Evolutionary conservation across 2,888 invertebrate genomes (phyloP), one percentile per base, ranked within the genome.

Genomic region (Epinotia brunnichana): DNA sequence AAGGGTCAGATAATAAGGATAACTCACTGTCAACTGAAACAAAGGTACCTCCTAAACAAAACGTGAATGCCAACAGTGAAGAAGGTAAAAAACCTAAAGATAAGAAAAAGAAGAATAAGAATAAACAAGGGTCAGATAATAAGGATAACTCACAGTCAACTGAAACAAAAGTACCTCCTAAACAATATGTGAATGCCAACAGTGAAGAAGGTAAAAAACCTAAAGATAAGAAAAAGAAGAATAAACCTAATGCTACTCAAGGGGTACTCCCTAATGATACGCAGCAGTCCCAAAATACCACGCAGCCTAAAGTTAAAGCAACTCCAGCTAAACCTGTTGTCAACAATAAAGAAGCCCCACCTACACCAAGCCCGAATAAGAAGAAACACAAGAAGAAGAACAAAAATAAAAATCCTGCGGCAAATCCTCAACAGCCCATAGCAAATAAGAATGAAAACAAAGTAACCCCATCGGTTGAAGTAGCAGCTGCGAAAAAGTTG

Each of bases 401-500:
- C 9, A 77, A 76, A 73, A 77, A 79, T 51, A 79, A 80, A 70
- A 75, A 76, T 44, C 70, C 74, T 24, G 66, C 62, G 68, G 61
- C 59, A 39, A 24, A 53, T 60, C 3, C 56, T 39, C 72, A 19
- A 53, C 66, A 71, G 53, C 67, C 59, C 54, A 19, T 24, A 77
- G 62, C 56, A 64, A 68, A 44, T 69, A 79, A 69, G 53, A 79
- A 71, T 61, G 76, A 75, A 68, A 73, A 60, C 39, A 79, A 77
- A 80, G 78, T 91, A 7, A 83, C 88, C 13, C 86, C 87, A 64
- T 82, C 83, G 39, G 63, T 87, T 0, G 85, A 87, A 79, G 80
- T 83, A 5, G 82, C 80, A 69, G 87, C 82, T 54, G 83, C 91
- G 3, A 87, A 85, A 71, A 90, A 90, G 77, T 74, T 92, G 3